Conservation (phyloP, 1,140 invertebrate species). For the Delia radicum region DNA sequence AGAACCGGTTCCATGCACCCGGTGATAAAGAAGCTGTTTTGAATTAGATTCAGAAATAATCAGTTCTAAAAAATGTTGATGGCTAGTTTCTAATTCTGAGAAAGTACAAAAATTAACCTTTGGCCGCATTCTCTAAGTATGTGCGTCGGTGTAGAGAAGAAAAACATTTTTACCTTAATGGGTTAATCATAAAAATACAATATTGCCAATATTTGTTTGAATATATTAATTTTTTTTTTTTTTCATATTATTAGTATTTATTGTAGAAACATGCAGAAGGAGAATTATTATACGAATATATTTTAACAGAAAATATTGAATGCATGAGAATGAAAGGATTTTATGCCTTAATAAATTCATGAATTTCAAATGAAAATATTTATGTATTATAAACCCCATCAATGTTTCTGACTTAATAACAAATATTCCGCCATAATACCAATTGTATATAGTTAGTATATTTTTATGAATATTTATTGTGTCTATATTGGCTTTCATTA, state of each 20-base stretch:
- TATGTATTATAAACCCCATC: background rate
- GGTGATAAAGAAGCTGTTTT: too few species aligned
- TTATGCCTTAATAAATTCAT: background rate
- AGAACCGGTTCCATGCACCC: too few species aligned
- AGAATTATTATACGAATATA: background rate
- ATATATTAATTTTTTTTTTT: background rate
- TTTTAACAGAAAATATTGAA: background rate
- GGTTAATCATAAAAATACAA: background rate
- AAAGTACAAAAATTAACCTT: too few species aligned
- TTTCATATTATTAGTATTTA: background rate
- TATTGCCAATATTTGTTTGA: background rate
- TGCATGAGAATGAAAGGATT: background rate
- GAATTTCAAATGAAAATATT: background rate
- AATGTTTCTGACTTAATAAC: background rate
- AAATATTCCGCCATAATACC: background rate
- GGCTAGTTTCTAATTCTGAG: too few species aligned
- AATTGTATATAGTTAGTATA: background rate
- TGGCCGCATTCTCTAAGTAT: too few species aligned
- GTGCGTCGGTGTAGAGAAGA: too few species aligned
- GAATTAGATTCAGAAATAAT: too few species aligned
- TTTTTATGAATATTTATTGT: slow-evolving; percentile 1
- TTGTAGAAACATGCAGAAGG: background rate
- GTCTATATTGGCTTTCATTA: background rate
- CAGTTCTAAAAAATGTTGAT: too few species aligned
- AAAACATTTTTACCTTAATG: background rate